Evolutionary conservation across 2,797 vertebrate genomes (phyloP).

Genomic region (Enteromius trimaculatus): DNA sequence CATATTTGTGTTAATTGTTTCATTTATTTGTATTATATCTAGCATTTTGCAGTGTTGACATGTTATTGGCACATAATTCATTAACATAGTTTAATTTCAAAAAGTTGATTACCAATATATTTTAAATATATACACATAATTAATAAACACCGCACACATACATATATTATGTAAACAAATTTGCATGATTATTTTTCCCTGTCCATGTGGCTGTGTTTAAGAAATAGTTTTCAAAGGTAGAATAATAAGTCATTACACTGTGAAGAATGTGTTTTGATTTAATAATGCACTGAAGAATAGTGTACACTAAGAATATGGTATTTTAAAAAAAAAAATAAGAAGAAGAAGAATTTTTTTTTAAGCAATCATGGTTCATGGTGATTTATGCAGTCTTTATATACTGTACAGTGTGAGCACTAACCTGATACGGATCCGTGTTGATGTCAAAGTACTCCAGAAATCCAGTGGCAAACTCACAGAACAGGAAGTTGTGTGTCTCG

Average conservation of each 20-base stretch:
- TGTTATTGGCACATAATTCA: no score
- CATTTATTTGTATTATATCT: no score
- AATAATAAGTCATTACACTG: not conserved
- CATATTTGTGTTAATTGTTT: no score
- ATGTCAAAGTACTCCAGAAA: slow-evolving; percentile 91
- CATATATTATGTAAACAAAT: no score
- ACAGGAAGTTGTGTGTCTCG: slow-evolving; percentile 90
- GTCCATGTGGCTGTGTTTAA: not conserved
- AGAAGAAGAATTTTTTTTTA: no score
- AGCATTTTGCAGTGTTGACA: no score
- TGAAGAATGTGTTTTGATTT: not conserved
- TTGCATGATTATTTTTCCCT: not conserved
- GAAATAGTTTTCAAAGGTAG: not conserved
- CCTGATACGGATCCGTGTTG: slow-evolving; percentile 90
- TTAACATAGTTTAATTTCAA: no score
- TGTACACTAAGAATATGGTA: not conserved
- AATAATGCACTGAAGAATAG: not conserved
- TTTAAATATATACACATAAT: no score
- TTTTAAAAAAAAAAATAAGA: no score
- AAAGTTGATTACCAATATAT: no score
- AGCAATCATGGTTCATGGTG: not conserved
- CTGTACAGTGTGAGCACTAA: slow-evolving; percentile 58
- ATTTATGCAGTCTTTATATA: not conserved
- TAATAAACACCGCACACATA: no score
- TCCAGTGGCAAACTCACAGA: slow-evolving; percentile 91